Evolutionary conservation across 2,113 vertebrate genomes (phyloP).

Genomic region (Limanda limanda): DNA sequence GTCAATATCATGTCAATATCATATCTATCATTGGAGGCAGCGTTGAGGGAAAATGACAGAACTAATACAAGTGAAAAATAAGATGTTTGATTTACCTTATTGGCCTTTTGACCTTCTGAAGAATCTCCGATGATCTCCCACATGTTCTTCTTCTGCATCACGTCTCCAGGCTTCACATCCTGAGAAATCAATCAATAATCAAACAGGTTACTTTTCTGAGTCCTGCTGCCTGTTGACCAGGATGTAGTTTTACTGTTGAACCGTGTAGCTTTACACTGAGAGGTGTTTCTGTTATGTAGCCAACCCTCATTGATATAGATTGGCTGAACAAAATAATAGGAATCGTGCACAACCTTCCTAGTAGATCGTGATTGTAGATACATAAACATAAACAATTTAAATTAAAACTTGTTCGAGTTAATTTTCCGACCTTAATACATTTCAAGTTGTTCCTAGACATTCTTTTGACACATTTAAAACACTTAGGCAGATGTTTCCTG

Average conservation of each 20-base stretch:
- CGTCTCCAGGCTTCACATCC: constrained; percentile 92
- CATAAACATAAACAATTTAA: no score
- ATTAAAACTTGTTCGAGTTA: no score
- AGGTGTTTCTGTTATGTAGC: neutral
- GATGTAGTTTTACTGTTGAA: neutral
- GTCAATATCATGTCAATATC: no score
- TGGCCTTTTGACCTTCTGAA: constrained; percentile 22
- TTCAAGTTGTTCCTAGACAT: no score
- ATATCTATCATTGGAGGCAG: no score
- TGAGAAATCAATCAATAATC: constrained; percentile 58
- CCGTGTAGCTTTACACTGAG: neutral
- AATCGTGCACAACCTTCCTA: no score
- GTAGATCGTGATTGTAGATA: no score
- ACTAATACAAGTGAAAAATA: neutral
- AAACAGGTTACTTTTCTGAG: neutral
- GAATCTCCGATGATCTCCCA: constrained; percentile 89
- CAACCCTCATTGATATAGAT: neutral
- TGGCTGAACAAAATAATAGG: neutral
- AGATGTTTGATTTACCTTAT: constrained; percentile 59
- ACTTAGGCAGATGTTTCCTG: no score
- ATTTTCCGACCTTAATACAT: no score
- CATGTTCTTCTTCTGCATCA: constrained; percentile 91
- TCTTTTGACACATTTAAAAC: no score
- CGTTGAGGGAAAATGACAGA: no score
- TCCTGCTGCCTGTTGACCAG: neutral